These are phyloP conservation scores for Athene cunicularia DNA, from an alignment of 2,113 vertebrate genomes.

Conservation along the genomic window DNA sequence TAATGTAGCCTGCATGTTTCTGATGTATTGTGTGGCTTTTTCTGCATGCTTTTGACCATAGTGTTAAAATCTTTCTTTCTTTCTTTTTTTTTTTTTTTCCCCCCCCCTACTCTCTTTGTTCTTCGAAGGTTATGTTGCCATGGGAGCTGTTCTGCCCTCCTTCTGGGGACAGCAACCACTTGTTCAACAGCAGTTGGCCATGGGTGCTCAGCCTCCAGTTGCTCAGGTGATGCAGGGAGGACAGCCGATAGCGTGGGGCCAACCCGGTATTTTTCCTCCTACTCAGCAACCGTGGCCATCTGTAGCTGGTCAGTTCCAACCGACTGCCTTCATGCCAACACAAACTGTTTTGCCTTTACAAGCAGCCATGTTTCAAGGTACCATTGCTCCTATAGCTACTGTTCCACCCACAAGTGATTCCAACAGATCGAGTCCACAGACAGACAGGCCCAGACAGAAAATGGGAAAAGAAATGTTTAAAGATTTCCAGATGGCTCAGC, in stretches of 20 bases:
- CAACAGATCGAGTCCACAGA: constrained; percentile 88
- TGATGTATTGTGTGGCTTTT: neutral
- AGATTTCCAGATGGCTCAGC: constrained; percentile 97
- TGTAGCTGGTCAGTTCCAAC: constrained; percentile 93
- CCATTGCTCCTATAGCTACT: constrained; percentile 84
- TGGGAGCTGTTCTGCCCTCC: constrained; percentile 94
- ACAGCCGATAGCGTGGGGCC: constrained; percentile 96
- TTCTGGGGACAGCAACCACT: constrained; percentile 98
- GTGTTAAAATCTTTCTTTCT: neutral
- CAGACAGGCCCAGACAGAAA: constrained; percentile 87
- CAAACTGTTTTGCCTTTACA: constrained; percentile 95
- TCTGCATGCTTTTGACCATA: neutral
- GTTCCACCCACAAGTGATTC: constrained; percentile 84
- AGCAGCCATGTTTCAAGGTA: constrained; percentile 96
- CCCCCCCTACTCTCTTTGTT: neutral
- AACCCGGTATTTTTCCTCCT: constrained; percentile 92
- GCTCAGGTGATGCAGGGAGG: constrained; percentile 95
- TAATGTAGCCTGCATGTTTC: neutral
- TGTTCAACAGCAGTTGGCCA: constrained; percentile 90
- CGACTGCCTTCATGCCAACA: constrained; percentile 95
- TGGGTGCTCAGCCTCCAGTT: constrained; percentile 83
- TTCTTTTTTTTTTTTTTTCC: no score
- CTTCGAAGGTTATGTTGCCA: constrained; percentile 93
- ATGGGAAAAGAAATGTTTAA: constrained; percentile 96
- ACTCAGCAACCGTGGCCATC: constrained; percentile 96